Base-by-base conservation (phyloP, 92 coral and sea anemone species). In the Siderastrea radians region DNA sequence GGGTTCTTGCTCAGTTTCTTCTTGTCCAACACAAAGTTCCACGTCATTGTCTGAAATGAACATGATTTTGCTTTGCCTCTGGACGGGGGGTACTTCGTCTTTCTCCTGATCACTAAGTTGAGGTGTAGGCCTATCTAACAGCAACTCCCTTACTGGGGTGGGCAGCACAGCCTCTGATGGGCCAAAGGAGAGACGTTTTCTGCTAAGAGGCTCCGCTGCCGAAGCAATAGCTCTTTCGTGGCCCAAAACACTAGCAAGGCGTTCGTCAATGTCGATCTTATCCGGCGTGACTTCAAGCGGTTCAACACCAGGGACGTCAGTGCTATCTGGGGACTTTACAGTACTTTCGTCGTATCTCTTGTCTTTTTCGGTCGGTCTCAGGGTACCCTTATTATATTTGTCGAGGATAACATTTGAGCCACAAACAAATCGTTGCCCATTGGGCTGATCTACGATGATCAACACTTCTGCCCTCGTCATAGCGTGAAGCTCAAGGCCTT, bases 401-500 rank as follows among this genome's bases (percentile, higher is more conserved):
- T 74, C 78, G 51, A 74, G 78, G 51, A 74, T 74, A 38, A 13
- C 54, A 48, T 51, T 54, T 19, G 62, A 74, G 51, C 78, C 78
- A 74, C 78, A 74, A 47, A 50, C 62, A 74, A 51, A 74, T 74
- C 58, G 61, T 10, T 74, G 78, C 11, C 78, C 78, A 19, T 74
- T 51, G 44, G 19, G 78, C 51, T 55, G 78, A 50, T 74, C 78
- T 8, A 74, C 62, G 68, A 77, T 54, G 2, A 77, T 55, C 50
- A 77, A 67, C 13, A 77, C 81, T 77, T 77, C 81, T 62, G 66
- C 65, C 15, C 54, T 77, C 54, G 81, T 55, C 81, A 77, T 55
- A 5, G 67, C 57, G 52, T 55, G 67, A 3, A 77, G 81, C 46
- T 55, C 55, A 26, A 77, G 49, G 66, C 81, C 81, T 77, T 77